A percentile compares a stretch with the other conserved stretches of the same genome.
These are phyloP conservation scores for Caenorhabditis briggsae DNA, from an alignment of 1,140 invertebrate genomes.

Conservation along the genomic window DNA sequence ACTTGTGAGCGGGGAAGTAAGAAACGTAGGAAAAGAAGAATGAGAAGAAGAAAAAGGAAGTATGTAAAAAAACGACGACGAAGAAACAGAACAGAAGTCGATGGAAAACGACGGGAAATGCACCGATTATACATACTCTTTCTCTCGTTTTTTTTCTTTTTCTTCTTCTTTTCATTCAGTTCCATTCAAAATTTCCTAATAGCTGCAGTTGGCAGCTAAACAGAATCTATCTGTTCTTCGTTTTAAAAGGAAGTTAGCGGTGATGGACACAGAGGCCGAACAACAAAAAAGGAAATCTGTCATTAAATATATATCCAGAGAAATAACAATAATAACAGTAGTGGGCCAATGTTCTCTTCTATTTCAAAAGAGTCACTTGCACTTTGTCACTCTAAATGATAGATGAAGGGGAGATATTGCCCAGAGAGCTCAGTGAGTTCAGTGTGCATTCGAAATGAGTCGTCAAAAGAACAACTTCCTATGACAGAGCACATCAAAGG, in stretches of 20 bases:
- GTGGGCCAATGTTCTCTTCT: constrained; percentile 28
- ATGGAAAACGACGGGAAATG: constrained; percentile 25
- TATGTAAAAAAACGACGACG: constrained; percentile 26
- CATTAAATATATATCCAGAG: constrained; percentile 24
- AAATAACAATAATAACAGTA: not conserved
- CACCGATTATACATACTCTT: constrained; percentile 53
- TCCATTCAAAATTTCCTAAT: not conserved
- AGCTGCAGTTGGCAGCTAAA: constrained; percentile 32
- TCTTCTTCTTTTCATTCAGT: not conserved
- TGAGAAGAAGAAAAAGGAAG: constrained; percentile 26
- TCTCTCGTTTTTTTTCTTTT: constrained; percentile 10
- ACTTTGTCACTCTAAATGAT: constrained; percentile 38
- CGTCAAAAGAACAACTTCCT: not conserved
- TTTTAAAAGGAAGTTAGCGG: constrained; percentile 12
- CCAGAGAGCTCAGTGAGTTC: constrained; percentile 3
- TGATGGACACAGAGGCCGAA: not conserved
- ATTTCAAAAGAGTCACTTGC: not conserved
- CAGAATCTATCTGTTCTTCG: constrained; percentile 7
- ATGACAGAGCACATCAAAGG: not conserved
- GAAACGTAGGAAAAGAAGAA: not conserved
- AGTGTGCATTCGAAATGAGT: not conserved
- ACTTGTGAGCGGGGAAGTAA: constrained; percentile 50
- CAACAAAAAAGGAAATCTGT: constrained; percentile 31
- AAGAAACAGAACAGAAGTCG: constrained; percentile 53
- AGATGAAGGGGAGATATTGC: not conserved